phyloP scores from a whole-genome alignment of 1,140 invertebrate species.

The Drosophila littoralis region DNA sequence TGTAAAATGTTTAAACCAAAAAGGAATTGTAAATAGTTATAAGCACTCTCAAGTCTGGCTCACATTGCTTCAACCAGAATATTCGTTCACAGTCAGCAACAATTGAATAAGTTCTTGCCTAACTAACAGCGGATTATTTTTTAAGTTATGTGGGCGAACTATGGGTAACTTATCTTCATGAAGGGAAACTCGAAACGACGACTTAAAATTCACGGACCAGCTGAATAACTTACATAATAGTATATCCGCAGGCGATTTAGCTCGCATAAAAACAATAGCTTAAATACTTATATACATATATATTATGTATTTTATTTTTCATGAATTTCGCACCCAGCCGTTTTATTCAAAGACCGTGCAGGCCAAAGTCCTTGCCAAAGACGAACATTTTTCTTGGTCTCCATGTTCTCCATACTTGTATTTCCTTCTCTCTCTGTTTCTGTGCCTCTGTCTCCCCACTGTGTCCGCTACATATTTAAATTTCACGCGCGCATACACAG shows the following conservation, averaged over 20 bases:
- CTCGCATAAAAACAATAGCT: conserved; percentile 51
- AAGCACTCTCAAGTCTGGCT: neutral
- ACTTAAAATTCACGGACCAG: conserved; percentile 23
- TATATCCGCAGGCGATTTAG: conserved; percentile 16
- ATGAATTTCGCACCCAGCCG: conserved; percentile 53
- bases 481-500: conserved; percentile 79
- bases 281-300: conserved; percentile 26
- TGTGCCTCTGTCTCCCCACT: conserved; percentile 9
- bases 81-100: neutral
- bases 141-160: conserved; percentile 10
- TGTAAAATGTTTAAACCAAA: neutral
- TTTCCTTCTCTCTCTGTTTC: conserved; percentile 16
- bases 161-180: conserved; percentile 16
- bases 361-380: conserved; percentile 51
- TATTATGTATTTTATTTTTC: conserved; percentile 6
- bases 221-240: conserved; percentile 23
- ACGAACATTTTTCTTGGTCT: conserved; percentile 63
- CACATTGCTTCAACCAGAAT: too few species aligned
- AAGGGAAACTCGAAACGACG: conserved; percentile 6
- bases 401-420: conserved; percentile 46
- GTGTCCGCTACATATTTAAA: conserved; percentile 68
- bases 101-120: neutral
- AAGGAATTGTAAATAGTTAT: neutral
- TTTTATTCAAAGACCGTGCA: conserved; percentile 49
- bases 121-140: conserved; percentile 8